phyloP scores from a whole-genome alignment of 2,888 invertebrate species.

The Hydroisotoma schaefferi region DNA sequence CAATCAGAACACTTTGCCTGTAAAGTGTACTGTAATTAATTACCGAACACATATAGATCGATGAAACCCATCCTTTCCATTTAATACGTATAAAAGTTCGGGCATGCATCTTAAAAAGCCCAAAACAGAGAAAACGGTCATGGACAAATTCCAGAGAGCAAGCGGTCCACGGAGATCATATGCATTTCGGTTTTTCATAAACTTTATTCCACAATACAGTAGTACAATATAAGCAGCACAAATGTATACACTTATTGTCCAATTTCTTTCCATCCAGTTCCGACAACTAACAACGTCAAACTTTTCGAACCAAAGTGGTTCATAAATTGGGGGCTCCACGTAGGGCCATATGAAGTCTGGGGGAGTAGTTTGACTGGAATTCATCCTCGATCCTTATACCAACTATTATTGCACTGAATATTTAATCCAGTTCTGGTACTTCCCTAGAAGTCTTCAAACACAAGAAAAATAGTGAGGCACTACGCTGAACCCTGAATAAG shows the following conservation, averaged over 20 bases:
- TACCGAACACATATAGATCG: conserved; percentile 31
- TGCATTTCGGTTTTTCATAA: conserved; percentile 86
- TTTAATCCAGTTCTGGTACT: no score
- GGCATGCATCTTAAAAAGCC: conserved; percentile 21
- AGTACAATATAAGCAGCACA: conserved; percentile 73
- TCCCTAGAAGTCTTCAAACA: no score
- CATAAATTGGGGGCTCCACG: conserved; percentile 29
- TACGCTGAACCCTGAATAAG: no score
- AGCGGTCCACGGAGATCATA: conserved; percentile 83
- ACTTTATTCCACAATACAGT: conserved; percentile 86
- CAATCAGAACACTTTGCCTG: no score
- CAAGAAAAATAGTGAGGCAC: no score
- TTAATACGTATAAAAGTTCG: conserved; percentile 24
- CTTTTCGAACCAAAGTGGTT: conserved; percentile 29
- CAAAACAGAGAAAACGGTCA: conserved; percentile 60
- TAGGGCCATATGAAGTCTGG: conserved; percentile 26
- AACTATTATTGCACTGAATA: no score
- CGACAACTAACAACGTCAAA: conserved; percentile 21
- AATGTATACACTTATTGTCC: conserved; percentile 24
- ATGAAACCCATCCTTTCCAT: conserved; percentile 27
- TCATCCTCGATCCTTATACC: no score
- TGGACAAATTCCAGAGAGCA: conserved; percentile 83
- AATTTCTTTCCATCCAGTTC: conserved; percentile 31
- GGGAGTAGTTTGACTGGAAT: no score
- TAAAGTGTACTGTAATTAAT: no score